A percentile compares a stretch with the other conserved stretches of the same genome.
These are phyloP conservation scores for Chrysodeixis includens DNA, from an alignment of 2,888 invertebrate genomes.

Conservation along the genomic window DNA sequence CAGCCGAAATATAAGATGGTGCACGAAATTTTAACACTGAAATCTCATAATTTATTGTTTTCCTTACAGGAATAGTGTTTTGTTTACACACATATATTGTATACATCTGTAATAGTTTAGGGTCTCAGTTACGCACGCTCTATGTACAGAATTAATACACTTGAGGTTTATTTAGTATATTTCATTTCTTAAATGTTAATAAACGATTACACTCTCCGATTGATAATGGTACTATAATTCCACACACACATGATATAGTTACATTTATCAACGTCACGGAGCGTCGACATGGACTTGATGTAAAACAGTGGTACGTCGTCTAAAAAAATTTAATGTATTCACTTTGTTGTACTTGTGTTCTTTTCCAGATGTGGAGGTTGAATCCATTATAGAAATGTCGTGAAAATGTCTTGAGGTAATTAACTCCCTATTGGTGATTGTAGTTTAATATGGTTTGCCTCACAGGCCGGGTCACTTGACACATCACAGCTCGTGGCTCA, in stretches of 20 bases:
- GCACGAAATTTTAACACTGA: constrained; percentile 26
- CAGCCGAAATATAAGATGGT: constrained; percentile 16
- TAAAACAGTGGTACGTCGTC: constrained; percentile 85
- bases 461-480: constrained; percentile 71
- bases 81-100: constrained; percentile 16
- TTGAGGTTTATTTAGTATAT: constrained; percentile 14
- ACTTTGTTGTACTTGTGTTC: constrained; percentile 90
- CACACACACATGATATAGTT: constrained; percentile 35
- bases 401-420: constrained; percentile 89
- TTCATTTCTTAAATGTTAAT: constrained; percentile 21
- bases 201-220: constrained; percentile 17
- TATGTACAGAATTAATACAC: constrained; percentile 28
- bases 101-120: constrained; percentile 17
- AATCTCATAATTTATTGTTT: constrained; percentile 31
- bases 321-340: constrained; percentile 81
- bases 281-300: constrained; percentile 85
- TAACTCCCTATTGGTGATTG: constrained; percentile 88
- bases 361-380: constrained; percentile 89
- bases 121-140: constrained; percentile 26
- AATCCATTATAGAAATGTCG: constrained; percentile 88
- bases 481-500: constrained; percentile 61
- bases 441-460: constrained; percentile 83
- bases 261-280: constrained; percentile 45
- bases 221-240: constrained; percentile 51
- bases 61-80: constrained; percentile 43